These are phyloP conservation scores for Temnothorax curvispinosus DNA, from an alignment of 1,140 invertebrate genomes.

Conservation along the genomic window DNA sequence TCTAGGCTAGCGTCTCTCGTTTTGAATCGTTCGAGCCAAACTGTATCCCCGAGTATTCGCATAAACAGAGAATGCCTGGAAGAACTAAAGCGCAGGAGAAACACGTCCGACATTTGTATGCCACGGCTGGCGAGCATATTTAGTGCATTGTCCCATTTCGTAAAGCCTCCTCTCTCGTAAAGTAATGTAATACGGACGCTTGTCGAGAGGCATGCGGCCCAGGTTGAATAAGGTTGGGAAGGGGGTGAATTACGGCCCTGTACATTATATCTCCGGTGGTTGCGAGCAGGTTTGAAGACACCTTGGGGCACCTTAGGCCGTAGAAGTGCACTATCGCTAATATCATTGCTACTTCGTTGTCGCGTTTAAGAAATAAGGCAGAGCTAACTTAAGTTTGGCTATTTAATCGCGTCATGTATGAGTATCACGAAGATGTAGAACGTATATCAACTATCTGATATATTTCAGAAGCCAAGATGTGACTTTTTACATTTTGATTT, in stretches of 20 bases:
- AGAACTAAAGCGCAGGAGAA: conserved; percentile 68
- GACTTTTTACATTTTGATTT: not conserved
- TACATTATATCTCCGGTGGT: conserved; percentile 79
- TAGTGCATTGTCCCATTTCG: conserved; percentile 80
- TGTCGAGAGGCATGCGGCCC: conserved; percentile 30
- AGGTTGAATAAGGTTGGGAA: conserved; percentile 56
- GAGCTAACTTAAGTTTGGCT: not conserved
- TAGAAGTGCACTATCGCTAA: conserved; percentile 19
- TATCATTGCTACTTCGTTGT: conserved; percentile 64
- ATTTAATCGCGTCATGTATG: conserved; percentile 1
- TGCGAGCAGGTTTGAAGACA: conserved; percentile 71
- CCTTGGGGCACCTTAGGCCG: conserved; percentile 54
- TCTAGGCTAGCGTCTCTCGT: conserved; percentile 31
- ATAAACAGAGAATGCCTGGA: conserved; percentile 58
- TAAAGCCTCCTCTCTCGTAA: conserved; percentile 72
- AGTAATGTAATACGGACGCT: conserved; percentile 74
- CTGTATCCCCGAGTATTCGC: conserved; percentile 40
- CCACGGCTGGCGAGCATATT: conserved; percentile 73
- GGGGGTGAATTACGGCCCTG: conserved; percentile 76
- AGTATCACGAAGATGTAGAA: not conserved
- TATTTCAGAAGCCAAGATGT: not conserved
- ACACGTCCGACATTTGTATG: conserved; percentile 69
- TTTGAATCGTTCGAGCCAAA: conserved; percentile 60
- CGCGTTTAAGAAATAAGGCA: conserved; percentile 73
- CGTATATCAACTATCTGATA: not conserved